A percentile compares a stretch with the other conserved stretches of the same genome.
Evolutionary conservation across 2,888 invertebrate genomes (phyloP).

Genomic region (Antheraea yamamai): DNA sequence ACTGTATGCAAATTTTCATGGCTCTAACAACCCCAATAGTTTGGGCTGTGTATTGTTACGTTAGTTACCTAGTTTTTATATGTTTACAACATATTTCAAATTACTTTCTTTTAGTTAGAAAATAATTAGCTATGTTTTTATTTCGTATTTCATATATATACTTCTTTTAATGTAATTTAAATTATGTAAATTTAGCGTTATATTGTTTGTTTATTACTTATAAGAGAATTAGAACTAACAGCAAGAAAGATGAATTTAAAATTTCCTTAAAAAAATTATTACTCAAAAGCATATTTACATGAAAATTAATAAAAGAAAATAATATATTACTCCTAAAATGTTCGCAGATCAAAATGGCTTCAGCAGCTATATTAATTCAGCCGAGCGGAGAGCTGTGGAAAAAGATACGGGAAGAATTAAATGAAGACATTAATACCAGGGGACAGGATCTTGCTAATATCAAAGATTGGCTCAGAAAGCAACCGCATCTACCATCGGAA

Average conservation of each 20-base stretch:
- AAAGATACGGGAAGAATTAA: conserved; percentile 85
- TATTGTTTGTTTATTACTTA: neutral
- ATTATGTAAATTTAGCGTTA: neutral
- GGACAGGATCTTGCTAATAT: conserved; percentile 81
- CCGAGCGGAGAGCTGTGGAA: conserved; percentile 86
- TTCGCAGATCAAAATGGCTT: conserved; percentile 14
- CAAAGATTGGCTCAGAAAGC: conserved; percentile 85
- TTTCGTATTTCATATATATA: neutral
- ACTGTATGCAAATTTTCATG: too few species aligned
- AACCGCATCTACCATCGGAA: conserved; percentile 84
- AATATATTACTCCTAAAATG: neutral
- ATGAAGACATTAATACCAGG: conserved; percentile 83
- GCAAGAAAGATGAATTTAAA: neutral
- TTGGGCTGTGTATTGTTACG: too few species aligned
- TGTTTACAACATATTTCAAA: too few species aligned
- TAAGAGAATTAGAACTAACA: neutral
- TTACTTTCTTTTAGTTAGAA: too few species aligned
- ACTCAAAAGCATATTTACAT: neutral
- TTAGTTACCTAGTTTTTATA: too few species aligned
- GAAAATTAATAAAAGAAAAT: neutral
- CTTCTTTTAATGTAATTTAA: neutral
- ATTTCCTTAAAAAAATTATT: too few species aligned
- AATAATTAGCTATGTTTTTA: neutral
- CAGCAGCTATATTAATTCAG: conserved; percentile 83
- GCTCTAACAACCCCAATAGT: too few species aligned